phyloP scores from a whole-genome alignment of 2,888 invertebrate species.

The Drosophila borealis region DNA sequence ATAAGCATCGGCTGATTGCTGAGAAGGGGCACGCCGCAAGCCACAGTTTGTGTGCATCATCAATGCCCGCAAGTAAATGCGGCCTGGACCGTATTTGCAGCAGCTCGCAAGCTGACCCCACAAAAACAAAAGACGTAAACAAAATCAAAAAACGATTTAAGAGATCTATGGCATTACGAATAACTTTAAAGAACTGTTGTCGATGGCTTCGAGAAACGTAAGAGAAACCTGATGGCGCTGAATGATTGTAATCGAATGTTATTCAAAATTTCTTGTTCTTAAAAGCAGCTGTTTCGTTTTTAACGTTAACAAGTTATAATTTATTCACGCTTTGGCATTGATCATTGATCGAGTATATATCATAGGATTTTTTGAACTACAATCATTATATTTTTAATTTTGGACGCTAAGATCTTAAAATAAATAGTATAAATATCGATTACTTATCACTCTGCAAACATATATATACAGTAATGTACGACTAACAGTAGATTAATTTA shows the following conservation, averaged over 20 bases:
- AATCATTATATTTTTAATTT: slow-evolving; percentile 36
- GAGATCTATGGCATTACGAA: slow-evolving; percentile 57
- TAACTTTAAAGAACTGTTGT: slow-evolving; percentile 27
- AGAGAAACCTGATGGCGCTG: slow-evolving; percentile 11
- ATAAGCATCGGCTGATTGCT: too few species aligned
- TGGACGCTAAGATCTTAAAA: slow-evolving; percentile 41
- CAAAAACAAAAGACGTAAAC: neutral
- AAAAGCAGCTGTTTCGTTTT: slow-evolving; percentile 30
- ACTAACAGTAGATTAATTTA: neutral
- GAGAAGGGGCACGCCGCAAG: slow-evolving; percentile 87
- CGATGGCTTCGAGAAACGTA: slow-evolving; percentile 25
- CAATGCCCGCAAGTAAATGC: slow-evolving; percentile 88
- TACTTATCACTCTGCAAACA: neutral
- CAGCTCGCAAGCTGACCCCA: slow-evolving; percentile 52
- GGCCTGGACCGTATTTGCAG: slow-evolving; percentile 6
- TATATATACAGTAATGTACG: neutral
- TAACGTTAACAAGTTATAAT: slow-evolving; percentile 16
- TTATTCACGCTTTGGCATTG: slow-evolving; percentile 39
- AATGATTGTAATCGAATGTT: slow-evolving; percentile 40
- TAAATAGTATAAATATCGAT: slow-evolving; percentile 37
- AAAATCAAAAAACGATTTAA: slow-evolving; percentile 5
- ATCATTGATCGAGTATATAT: slow-evolving; percentile 25
- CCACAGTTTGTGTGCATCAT: slow-evolving; percentile 98
- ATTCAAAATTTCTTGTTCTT: slow-evolving; percentile 57
- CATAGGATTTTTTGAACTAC: slow-evolving; percentile 39